Base-by-base conservation (phyloP, 2,888 invertebrate genomes). In the Candidula unifasciata region DNA sequence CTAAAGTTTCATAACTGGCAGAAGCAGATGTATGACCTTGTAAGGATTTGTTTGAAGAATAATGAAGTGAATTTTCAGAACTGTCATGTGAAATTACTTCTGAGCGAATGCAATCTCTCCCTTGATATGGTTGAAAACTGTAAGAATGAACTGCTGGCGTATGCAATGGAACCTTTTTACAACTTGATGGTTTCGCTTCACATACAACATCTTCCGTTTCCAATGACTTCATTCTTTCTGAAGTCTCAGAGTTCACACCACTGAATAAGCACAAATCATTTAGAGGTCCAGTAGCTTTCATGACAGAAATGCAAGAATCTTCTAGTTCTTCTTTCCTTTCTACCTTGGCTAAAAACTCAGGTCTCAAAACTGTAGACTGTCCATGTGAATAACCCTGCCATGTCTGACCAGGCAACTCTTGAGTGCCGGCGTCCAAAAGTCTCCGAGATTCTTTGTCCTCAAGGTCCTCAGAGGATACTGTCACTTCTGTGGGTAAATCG, bases 11-110 rank as follows among this genome's bases (percentile, higher is more conserved):
- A 73, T 73, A 73, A 27, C 35, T 44, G 33, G 73, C n/a, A 21
- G 60, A 24, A 60, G 73, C n/a, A 27, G 81, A 81, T n/a, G 81
- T n/a, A 27, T 69, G 64, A 33, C n/a, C 33, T 27, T 52, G 44
- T 33, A 60, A 60, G 10, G 60, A 10, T 21, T 24, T 57, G 60
- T 77, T 27, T 24, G 27, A 69, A 27, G 30, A 35, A 57, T 24
- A 60, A 77, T 77, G 57, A 57, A 77, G 33, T 60, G 33, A 16
- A 35, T 30, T 60, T 57, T 33, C 21, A 21, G 52, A 6, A 60
- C 30, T 33, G 18, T 33, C 35, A 33, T 60, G 30, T 10, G 77
- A 57, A 77, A 33, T 33, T 13, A 24, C 35, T 6, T 33, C 77
- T 77, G 77, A 77, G 60, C 33, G 35, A 60, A 33, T 60, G 21